Conservation (phyloP, 2,113 vertebrate genomes). For the Cariama cristata region DNA sequence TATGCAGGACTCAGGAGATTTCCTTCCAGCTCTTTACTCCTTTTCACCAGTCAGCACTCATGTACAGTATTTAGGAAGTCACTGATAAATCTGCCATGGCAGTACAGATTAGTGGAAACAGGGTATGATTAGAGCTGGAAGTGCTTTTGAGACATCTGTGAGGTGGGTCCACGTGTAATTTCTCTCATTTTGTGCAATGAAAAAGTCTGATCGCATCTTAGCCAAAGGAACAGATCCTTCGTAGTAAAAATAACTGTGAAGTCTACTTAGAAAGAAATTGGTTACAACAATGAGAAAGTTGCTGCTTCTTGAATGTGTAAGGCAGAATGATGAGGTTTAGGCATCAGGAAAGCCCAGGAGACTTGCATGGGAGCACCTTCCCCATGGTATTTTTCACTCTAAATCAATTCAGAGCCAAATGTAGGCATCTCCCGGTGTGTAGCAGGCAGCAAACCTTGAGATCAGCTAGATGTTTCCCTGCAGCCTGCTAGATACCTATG, state of each 20-base stretch:
- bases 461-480: neutral
- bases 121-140: neutral
- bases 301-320: neutral
- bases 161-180: neutral
- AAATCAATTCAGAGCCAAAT: neutral
- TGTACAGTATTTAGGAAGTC: conserved; percentile 10
- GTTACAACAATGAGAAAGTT: neutral
- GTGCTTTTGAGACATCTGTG: neutral
- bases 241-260: neutral
- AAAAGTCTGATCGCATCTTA: neutral
- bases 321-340: neutral
- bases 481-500: neutral
- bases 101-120: neutral
- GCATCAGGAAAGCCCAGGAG: neutral
- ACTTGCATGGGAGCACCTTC: neutral
- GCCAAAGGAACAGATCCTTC: neutral
- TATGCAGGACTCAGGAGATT: neutral
- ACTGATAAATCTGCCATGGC: conserved; percentile 33
- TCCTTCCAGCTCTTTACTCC: conserved; percentile 21
- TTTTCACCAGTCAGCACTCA: conserved; percentile 28
- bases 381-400: neutral
- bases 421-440: neutral
- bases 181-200: neutral
- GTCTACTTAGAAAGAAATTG: neutral
- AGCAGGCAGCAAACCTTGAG: neutral